A percentile compares a stretch with the other conserved stretches of the same genome.
phyloP scores from a whole-genome alignment of 2,888 invertebrate genomes.

The Lacanobia wlatinum region DNA sequence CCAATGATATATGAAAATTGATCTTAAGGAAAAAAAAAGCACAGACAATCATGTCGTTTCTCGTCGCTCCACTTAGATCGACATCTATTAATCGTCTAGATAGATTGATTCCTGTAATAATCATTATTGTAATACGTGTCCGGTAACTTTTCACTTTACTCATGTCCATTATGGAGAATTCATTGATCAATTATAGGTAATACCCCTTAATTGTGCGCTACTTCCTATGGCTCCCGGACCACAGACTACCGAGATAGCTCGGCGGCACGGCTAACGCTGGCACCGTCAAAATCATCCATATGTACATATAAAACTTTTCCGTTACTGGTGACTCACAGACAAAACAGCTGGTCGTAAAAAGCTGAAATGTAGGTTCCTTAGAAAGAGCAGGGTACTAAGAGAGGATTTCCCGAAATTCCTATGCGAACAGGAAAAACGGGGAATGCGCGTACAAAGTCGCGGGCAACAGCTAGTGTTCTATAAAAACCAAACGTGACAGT shows the following conservation, averaged over 20 bases:
- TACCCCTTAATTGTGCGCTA: conserved; percentile 54
- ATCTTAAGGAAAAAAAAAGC: neutral
- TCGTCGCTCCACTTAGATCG: conserved; percentile 10
- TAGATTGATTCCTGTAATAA: conserved; percentile 40
- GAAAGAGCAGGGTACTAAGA: too few species aligned
- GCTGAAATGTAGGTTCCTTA: too few species aligned
- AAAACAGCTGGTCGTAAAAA: too few species aligned
- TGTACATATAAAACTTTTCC: too few species aligned
- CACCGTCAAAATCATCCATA: too few species aligned
- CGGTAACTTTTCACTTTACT: conserved; percentile 58
- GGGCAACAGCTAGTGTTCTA: too few species aligned
- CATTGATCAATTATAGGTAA: conserved; percentile 60
- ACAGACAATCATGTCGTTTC: neutral
- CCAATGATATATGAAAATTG: neutral
- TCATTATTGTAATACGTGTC: conserved; percentile 25
- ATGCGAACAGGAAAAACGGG: too few species aligned
- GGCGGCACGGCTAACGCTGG: too few species aligned
- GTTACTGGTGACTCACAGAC: too few species aligned
- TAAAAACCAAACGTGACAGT: too few species aligned
- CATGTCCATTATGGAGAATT: conserved; percentile 51
- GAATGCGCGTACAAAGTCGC: too few species aligned
- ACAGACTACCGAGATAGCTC: neutral
- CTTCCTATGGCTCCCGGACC: conserved; percentile 32
- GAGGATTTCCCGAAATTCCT: too few species aligned
- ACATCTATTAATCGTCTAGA: conserved; percentile 25